Evolutionary conservation across 1,140 invertebrate genomes (phyloP), one percentile per base, ranked within the genome.

Genomic region (Monomorium pharaonis): DNA sequence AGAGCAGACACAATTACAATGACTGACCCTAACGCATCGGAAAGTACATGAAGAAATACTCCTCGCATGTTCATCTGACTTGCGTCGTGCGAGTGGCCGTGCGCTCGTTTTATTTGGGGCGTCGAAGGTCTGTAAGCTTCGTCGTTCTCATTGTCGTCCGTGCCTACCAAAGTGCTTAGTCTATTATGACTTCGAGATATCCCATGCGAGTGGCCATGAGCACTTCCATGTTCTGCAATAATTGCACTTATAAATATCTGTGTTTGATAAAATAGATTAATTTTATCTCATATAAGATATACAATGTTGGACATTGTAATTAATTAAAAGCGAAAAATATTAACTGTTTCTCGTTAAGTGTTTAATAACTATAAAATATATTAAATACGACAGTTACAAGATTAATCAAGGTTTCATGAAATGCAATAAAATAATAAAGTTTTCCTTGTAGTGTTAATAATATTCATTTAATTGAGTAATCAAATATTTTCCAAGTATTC

Each of bases 11-110:
- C 97, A 30, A 99, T 98, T 5, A 99, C 99, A 93, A 99, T 99
- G 0, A 99, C 97, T 3, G 99, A 99, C 65, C 98, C 98, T 51
- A 99, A 95, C 30, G 99, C 99, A 96, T 99, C 99, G 33, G 99
- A 99, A 6, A 99, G 93, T 6, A 99, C 98, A 95, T 99, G 99
- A 60, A 99, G 96, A 94, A 99, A 99, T 1, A 99, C 99, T 21
- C 98, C 99, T 67, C 98, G 96, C 98, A 99, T 99, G 93, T 99
- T 99, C 97, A 99, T 97, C 92, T 99, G 97, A 33, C 97, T 97
- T 0, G 97, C 96, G 91, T 97, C 96, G 84, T 96, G 95, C 70
- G 95, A 93, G 88, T 97, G 96, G 3, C 95, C 94, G 87, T 97
- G 96, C 47, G 92, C 93, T 76, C 85, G 92, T 84, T 92, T 95